These are phyloP conservation scores for Ailurus styani DNA, from an alignment of 2,113 vertebrate species.

Conservation along the genomic window DNA sequence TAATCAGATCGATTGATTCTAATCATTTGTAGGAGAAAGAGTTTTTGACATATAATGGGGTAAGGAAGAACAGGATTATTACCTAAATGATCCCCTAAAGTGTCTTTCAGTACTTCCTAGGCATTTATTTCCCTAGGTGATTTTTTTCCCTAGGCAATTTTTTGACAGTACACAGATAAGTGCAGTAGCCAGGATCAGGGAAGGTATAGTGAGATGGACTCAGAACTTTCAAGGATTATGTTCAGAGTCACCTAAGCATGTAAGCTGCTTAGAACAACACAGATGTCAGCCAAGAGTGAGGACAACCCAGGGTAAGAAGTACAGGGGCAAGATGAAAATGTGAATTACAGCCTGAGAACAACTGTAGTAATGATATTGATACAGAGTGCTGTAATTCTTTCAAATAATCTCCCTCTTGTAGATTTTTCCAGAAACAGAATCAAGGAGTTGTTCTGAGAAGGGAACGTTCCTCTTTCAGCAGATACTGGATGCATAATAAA, in stretches of 20 bases:
- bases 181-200: background rate
- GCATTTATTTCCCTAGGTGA: background rate
- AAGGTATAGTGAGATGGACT: background rate
- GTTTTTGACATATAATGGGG: background rate
- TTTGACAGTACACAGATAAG: background rate
- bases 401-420: background rate
- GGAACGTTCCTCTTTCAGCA: background rate
- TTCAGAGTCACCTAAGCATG: too few species aligned
- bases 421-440: background rate
- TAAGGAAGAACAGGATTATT: background rate
- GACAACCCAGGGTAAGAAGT: background rate
- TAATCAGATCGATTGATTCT: background rate
- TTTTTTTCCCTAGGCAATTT: background rate
- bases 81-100: background rate
- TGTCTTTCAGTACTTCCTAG: background rate
- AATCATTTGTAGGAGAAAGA: background rate
- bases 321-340: background rate
- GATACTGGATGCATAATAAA: background rate
- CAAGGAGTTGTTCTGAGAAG: background rate
- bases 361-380: background rate
- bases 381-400: background rate
- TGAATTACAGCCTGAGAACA: background rate
- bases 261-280: background rate
- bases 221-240: background rate
- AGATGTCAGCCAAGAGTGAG: background rate